Evolutionary conservation across 2,797 vertebrate genomes (phyloP).

Genomic region (Fistularia tabacaria): DNA sequence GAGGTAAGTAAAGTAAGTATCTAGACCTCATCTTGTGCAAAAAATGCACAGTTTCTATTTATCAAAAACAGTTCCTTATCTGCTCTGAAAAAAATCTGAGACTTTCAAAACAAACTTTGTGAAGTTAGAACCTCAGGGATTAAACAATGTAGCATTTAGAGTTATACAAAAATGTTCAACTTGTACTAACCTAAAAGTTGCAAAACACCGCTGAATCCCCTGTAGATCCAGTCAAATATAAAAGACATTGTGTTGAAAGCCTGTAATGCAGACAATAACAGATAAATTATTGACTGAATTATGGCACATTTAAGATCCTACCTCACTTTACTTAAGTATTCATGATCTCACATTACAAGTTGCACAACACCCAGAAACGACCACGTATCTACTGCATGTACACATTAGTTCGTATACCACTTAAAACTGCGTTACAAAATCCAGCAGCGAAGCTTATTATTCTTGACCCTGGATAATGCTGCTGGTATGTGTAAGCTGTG

Average conservation of each 20-base stretch:
- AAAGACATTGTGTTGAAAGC: slow-evolving; percentile 73
- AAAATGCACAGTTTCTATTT: too few relatives aligned
- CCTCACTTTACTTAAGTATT: too few relatives aligned
- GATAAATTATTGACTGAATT: not conserved
- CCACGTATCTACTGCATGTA: not conserved
- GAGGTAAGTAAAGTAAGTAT: too few relatives aligned
- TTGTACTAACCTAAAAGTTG: slow-evolving; percentile 72
- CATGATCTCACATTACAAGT: too few relatives aligned
- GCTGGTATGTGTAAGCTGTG: slow-evolving; percentile 61
- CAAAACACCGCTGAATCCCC: slow-evolving; percentile 75
- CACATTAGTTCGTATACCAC: not conserved
- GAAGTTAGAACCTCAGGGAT: too few relatives aligned
- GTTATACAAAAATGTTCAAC: not conserved
- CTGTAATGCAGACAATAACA: slow-evolving; percentile 44
- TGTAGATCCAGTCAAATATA: slow-evolving; percentile 79
- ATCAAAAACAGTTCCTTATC: too few relatives aligned
- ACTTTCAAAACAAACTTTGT: not conserved
- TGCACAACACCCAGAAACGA: too few relatives aligned
- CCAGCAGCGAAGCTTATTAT: slow-evolving; percentile 38
- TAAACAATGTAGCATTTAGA: not conserved
- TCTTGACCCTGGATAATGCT: slow-evolving; percentile 54
- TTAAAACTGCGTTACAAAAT: slow-evolving; percentile 23
- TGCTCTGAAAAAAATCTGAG: too few relatives aligned
- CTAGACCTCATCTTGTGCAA: too few relatives aligned
- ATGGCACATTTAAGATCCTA: not conserved